Conservation (phyloP, 2,113 vertebrate species). For the Aspiorhynchus laticeps region DNA sequence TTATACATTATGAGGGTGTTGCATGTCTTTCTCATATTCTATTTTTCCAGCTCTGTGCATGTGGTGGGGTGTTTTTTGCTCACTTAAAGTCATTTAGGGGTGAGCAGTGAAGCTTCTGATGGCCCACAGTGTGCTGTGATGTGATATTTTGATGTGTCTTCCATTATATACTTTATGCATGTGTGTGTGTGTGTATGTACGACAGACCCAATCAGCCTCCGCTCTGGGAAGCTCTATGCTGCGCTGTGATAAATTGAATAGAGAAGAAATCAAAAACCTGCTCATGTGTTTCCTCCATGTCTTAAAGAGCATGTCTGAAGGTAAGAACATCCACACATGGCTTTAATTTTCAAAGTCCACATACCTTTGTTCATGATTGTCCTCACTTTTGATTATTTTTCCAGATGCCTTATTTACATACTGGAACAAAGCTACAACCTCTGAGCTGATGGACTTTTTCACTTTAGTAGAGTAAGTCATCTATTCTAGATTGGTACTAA, state of each 20-base stretch:
- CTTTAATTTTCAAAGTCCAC: not conserved
- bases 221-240: conserved; percentile 83
- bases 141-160: not conserved
- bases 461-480: conserved; percentile 90
- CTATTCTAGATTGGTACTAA: not conserved
- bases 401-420: conserved; percentile 93
- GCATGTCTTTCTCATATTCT: not conserved
- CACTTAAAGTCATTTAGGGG: not conserved
- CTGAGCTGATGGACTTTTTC: conserved; percentile 96
- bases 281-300: conserved; percentile 96
- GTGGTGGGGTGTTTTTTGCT: conserved; percentile 3
- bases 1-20: not conserved
- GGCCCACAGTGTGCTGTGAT: not conserved
- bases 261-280: conserved; percentile 91
- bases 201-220: conserved; percentile 82
- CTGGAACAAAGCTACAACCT: conserved; percentile 93
- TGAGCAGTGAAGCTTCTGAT: not conserved
- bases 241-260: conserved; percentile 93
- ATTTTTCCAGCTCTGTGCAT: conserved; percentile 12
- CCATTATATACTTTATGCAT: not conserved
- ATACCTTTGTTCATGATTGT: not conserved
- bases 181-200: conserved; percentile 14
- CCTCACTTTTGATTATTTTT: not conserved
- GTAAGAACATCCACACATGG: conserved; percentile 68
- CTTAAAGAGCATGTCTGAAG: conserved; percentile 97